Evolutionary conservation across 2,113 vertebrate species (phyloP).

Genomic region (Delphinus delphis): DNA sequence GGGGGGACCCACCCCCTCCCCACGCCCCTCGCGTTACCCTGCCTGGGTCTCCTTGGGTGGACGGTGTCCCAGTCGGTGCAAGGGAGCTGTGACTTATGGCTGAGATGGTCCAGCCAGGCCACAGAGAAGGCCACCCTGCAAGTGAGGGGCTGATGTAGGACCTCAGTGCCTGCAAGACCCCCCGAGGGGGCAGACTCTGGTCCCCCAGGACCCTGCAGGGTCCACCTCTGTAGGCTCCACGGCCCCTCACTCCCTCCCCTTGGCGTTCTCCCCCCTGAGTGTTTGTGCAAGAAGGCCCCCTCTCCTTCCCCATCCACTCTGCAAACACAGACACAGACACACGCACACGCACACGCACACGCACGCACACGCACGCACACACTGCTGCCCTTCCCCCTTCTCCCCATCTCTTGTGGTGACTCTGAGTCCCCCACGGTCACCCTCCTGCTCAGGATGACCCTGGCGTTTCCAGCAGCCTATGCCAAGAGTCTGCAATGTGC

Average conservation of each 20-base stretch:
- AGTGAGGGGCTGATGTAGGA: fast-evolving
- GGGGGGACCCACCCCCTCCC: neutral
- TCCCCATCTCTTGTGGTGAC: neutral
- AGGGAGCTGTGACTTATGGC: neutral
- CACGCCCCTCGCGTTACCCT: neutral
- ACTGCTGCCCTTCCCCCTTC: neutral
- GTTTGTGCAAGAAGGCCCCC: neutral
- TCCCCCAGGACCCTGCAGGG: neutral
- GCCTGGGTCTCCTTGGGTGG: neutral
- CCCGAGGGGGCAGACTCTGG: too few relatives aligned
- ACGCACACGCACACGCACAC: fast-evolving
- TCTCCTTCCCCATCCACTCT: neutral
- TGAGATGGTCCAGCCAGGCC: neutral
- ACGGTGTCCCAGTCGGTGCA: neutral
- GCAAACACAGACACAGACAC: neutral
- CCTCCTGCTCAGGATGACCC: neutral
- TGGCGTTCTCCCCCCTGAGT: neutral
- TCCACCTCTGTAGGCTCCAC: neutral
- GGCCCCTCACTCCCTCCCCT: neutral
- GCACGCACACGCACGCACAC: neutral
- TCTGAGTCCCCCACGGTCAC: neutral
- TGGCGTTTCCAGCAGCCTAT: neutral
- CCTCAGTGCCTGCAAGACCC: neutral
- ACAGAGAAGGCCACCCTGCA: neutral
- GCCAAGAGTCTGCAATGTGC: fast-evolving